Evolutionary conservation across 2,888 invertebrate species (phyloP).

Genomic region (Melikaiella ostensackeni): DNA sequence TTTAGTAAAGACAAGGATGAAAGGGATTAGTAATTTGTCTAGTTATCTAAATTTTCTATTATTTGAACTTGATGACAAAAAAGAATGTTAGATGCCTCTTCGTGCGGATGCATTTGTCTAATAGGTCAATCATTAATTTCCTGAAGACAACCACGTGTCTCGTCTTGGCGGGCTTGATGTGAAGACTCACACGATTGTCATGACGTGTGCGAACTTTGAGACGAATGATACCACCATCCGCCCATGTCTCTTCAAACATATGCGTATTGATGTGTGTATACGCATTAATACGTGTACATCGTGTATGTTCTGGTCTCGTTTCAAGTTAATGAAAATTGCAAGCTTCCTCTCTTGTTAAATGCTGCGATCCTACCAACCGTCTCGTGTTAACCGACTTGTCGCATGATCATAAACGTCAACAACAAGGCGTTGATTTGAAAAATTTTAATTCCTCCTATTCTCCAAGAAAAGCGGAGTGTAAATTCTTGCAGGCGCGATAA

Average conservation of each 20-base stretch:
- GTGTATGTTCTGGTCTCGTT: conserved; percentile 53
- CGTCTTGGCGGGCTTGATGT: conserved; percentile 18
- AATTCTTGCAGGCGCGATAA: background rate
- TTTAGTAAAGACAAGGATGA: too few species aligned
- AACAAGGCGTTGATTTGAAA: background rate
- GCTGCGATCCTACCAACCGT: conserved; percentile 22
- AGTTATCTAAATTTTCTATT: background rate
- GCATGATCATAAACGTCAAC: background rate
- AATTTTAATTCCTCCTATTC: background rate
- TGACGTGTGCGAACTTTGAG: background rate
- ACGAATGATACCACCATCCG: conserved; percentile 15
- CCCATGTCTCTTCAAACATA: conserved; percentile 29
- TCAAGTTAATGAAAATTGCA: conserved; percentile 61
- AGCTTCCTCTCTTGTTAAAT: conserved; percentile 55
- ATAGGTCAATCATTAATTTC: conserved; percentile 63
- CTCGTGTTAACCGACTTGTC: conserved; percentile 16
- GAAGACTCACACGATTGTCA: conserved; percentile 9
- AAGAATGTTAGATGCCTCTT: background rate
- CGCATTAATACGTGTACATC: conserved; percentile 22
- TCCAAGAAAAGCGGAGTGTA: background rate
- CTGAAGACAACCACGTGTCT: conserved; percentile 50
- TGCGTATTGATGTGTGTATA: conserved; percentile 27
- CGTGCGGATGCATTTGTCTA: conserved; percentile 43
- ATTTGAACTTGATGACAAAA: background rate
- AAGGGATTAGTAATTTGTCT: background rate